phyloP scores from a whole-genome alignment of 1,140 invertebrate species.

The Colletes gigas region DNA sequence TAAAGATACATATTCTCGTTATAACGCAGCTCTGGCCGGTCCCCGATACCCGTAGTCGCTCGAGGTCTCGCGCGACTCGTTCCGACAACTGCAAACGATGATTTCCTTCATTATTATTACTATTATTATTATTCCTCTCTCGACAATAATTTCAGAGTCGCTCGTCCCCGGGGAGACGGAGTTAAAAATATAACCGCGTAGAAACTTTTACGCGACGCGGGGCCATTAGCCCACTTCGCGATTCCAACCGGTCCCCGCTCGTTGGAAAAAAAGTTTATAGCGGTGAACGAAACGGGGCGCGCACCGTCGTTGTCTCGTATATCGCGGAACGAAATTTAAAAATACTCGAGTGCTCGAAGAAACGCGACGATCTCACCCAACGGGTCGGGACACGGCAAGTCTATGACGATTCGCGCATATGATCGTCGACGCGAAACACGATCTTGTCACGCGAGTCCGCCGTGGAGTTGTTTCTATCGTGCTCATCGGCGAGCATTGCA shows the following conservation, averaged over 20 bases:
- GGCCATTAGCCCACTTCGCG: background rate
- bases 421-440: constrained; percentile 6
- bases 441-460: background rate
- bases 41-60: too few species aligned
- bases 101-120: too few species aligned
- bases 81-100: too few species aligned
- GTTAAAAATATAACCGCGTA: background rate
- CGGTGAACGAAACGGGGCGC: background rate
- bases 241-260: background rate
- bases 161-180: background rate
- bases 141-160: background rate
- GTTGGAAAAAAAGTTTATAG: constrained; percentile 27
- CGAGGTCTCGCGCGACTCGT: background rate
- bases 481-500: too few species aligned
- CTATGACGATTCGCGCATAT: background rate
- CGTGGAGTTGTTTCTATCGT: background rate
- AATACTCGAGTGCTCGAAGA: constrained; percentile 27
- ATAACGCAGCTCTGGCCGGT: too few species aligned
- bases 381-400: constrained; percentile 23
- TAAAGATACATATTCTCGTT: too few species aligned
- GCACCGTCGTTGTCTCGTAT: background rate
- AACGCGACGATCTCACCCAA: constrained; percentile 24
- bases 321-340: constrained; percentile 42
- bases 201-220: background rate
- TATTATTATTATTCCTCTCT: too few species aligned